Base-by-base conservation (phyloP, 2,888 invertebrate genomes). In the Brachyptera putata region DNA sequence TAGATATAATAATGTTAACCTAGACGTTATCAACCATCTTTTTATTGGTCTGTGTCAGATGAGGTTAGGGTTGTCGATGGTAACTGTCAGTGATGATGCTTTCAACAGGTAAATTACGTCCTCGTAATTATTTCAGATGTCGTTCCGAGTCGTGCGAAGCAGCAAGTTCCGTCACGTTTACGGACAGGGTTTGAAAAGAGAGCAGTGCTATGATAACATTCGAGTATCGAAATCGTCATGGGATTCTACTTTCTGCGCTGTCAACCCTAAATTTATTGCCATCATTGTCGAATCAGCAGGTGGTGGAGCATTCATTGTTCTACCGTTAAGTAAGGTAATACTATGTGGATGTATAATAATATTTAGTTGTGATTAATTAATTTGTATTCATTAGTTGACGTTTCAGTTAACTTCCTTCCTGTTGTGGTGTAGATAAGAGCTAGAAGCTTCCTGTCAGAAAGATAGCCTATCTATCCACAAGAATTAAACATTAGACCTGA, bases 131-230 rank as follows among this genome's bases (percentile, higher is more conserved):
- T 62, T 61, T 56, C 56, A 63, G 65, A 93, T 95, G 93, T 94
- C 94, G 80, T 53, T 53, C 22, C 53, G 53, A 36, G 94, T 94
- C 77, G 94, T 97, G 71, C 89, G 96, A 79, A 91, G 87, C 80
- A 95, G 95, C 76, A 97, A 97, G 83, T 97, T 96, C 82, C 92
- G 96, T 76, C 97, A 97, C 82, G 95, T 97, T 73, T 90, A 85
- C 74, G 94, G 93, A 68, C 90, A 91, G 73, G 87, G 92, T 69
- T 79, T 91, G 69, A 94, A 95, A 79, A 84, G 96, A 75, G 96
- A 97, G 75, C 92, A 94, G 79, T 96, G 96, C 79, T 97, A 94
- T 80, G 97, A 98, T 79, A 95, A 95, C 77, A 88, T 98, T 72
- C 82, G 95, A 74, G 95, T 97, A 66, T 95, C 95, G 66, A 95